These are phyloP conservation scores for Melitaea cinxia DNA, from an alignment of 1,140 invertebrate species.

Conservation along the genomic window DNA sequence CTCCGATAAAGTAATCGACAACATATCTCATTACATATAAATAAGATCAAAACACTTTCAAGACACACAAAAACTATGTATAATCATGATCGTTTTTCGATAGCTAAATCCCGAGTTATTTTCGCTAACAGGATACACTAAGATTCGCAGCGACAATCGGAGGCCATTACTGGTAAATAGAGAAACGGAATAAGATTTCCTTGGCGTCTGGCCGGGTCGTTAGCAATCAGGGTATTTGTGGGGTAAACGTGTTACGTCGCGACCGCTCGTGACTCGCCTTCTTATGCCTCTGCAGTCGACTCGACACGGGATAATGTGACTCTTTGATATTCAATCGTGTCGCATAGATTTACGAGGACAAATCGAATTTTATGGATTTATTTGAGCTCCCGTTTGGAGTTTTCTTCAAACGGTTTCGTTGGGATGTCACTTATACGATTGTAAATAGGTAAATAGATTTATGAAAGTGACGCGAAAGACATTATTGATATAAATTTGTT, in stretches of 20 bases:
- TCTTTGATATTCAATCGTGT: constrained; percentile 44
- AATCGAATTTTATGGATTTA: constrained; percentile 29
- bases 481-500: no score
- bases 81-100: neutral
- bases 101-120: neutral
- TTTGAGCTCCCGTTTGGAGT: constrained; percentile 10
- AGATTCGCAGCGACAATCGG: constrained; percentile 10
- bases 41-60: neutral
- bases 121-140: constrained; percentile 12
- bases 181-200: constrained; percentile 45
- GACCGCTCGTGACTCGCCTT: constrained; percentile 57
- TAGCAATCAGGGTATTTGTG: constrained; percentile 68
- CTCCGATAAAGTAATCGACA: neutral
- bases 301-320: constrained; percentile 23
- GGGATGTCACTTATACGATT: neutral
- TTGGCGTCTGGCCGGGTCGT: constrained; percentile 47
- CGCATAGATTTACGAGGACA: constrained; percentile 24
- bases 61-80: neutral
- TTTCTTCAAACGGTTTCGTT: neutral
- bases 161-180: constrained; percentile 21
- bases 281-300: constrained; percentile 44
- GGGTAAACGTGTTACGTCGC: constrained; percentile 59
- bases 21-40: neutral
- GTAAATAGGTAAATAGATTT: neutral
- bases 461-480: no score